Evolutionary conservation across 2,113 vertebrate genomes (phyloP).

Genomic region (Calonectris borealis): DNA sequence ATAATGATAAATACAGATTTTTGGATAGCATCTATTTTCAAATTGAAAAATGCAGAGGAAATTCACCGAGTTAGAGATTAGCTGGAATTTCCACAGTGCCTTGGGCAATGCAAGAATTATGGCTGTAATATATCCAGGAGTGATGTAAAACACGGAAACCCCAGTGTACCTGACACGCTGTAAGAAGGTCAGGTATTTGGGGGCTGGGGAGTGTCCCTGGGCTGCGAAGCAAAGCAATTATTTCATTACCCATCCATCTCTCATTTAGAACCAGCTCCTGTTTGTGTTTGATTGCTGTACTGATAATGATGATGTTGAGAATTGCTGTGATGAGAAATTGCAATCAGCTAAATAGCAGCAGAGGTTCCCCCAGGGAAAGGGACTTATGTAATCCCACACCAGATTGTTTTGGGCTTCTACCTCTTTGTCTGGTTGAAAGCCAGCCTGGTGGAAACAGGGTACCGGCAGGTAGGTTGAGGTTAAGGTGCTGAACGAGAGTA

Average conservation of each 20-base stretch:
- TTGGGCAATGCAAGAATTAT: background rate
- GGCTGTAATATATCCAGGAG: background rate
- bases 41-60: background rate
- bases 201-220: conserved; percentile 45
- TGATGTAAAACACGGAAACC: background rate
- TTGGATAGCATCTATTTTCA: background rate
- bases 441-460: background rate
- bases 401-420: background rate
- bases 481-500: fast-evolving
- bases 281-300: conserved; percentile 68
- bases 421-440: conserved; percentile 3
- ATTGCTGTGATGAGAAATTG: conserved; percentile 68
- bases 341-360: conserved; percentile 67
- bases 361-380: conserved; percentile 52
- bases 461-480: fast-evolving
- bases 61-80: background rate
- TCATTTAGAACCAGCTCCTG: conserved; percentile 66
- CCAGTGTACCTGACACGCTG: background rate
- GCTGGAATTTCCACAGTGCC: background rate
- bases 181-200: conserved; percentile 36
- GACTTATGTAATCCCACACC: background rate
- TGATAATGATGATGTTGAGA: conserved; percentile 69
- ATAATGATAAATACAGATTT: background rate
- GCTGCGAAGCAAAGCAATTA: conserved; percentile 50
- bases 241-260: conserved; percentile 61